A percentile compares a stretch with the other conserved stretches of the same genome.
phyloP scores from a whole-genome alignment of 2,888 invertebrate genomes.

The Himalopsyche anomala region DNA sequence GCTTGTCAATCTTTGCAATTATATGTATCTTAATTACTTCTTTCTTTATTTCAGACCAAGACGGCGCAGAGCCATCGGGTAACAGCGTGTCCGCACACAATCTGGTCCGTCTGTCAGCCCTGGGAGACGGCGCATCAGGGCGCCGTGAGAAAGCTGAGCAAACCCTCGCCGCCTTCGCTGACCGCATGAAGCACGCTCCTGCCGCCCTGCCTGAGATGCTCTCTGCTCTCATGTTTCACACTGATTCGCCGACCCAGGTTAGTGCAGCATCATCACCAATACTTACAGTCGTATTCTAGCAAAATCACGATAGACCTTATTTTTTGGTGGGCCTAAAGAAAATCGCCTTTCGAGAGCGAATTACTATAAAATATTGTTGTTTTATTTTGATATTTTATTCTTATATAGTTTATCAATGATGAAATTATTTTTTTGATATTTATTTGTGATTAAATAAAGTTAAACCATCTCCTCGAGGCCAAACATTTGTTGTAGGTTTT shows the following conservation, averaged over 20 bases:
- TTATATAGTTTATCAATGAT: no score
- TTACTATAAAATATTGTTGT: no score
- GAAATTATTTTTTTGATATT: no score
- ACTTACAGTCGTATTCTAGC: no score
- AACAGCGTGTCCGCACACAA: conserved; percentile 93
- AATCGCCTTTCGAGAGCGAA: no score
- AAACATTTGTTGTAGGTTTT: no score
- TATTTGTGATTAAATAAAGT: no score
- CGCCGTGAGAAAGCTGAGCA: conserved; percentile 77
- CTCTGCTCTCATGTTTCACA: conserved; percentile 82
- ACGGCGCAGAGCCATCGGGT: conserved; percentile 95
- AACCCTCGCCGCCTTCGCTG: conserved; percentile 79
- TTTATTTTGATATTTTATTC: no score
- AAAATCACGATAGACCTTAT: no score
- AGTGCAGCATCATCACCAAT: conserved; percentile 21
- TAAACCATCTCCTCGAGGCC: no score
- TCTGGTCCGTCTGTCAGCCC: conserved; percentile 83
- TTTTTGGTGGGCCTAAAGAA: no score
- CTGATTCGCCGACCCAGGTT: conserved; percentile 86
- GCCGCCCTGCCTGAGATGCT: conserved; percentile 86
- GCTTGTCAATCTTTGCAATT: background rate
- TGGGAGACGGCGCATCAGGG: conserved; percentile 71
- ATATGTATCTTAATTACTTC: no score
- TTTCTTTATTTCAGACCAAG: conserved; percentile 83
- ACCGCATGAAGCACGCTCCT: conserved; percentile 80